Evolutionary conservation across 23 tunicate genomes (phyloP).

Genomic region (Ciona savignyi): DNA sequence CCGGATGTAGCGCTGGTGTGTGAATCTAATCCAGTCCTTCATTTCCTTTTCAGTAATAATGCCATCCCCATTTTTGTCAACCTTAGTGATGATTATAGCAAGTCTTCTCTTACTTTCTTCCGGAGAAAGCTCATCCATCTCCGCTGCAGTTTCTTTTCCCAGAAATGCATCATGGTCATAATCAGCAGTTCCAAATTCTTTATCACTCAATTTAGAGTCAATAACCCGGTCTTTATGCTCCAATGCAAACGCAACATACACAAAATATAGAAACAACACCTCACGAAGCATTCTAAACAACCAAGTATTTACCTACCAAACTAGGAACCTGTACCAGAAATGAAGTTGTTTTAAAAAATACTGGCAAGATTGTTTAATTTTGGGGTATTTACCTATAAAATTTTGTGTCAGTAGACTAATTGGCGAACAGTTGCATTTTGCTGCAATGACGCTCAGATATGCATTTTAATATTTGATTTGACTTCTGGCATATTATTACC

Average conservation of each 20-base stretch:
- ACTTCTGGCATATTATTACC: too few species aligned
- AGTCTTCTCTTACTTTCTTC: constrained; percentile 71
- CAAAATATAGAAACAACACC: not conserved
- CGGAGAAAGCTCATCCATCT: constrained; percentile 54
- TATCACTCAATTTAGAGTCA: constrained; percentile 61
- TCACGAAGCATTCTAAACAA: not conserved
- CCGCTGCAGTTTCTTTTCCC: constrained; percentile 55
- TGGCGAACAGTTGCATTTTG: too few species aligned
- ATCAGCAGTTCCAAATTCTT: constrained; percentile 55
- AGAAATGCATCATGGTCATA: constrained; percentile 83
- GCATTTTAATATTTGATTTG: too few species aligned
- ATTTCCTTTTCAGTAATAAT: constrained; percentile 59
- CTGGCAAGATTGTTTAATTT: too few species aligned
- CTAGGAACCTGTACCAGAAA: too few species aligned
- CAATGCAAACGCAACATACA: constrained; percentile 20
- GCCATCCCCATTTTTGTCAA: constrained; percentile 71
- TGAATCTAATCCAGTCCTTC: constrained; percentile 63
- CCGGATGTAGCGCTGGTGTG: constrained; percentile 68
- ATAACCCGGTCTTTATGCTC: constrained; percentile 46
- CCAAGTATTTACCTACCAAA: too few species aligned
- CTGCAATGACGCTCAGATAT: too few species aligned
- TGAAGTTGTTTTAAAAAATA: too few species aligned
- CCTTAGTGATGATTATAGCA: constrained; percentile 56
- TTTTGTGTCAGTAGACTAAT: too few species aligned
- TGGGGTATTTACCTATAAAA: too few species aligned